phyloP scores from a whole-genome alignment of 2,888 invertebrate species.

The Drosophila parthenogenetica region DNA sequence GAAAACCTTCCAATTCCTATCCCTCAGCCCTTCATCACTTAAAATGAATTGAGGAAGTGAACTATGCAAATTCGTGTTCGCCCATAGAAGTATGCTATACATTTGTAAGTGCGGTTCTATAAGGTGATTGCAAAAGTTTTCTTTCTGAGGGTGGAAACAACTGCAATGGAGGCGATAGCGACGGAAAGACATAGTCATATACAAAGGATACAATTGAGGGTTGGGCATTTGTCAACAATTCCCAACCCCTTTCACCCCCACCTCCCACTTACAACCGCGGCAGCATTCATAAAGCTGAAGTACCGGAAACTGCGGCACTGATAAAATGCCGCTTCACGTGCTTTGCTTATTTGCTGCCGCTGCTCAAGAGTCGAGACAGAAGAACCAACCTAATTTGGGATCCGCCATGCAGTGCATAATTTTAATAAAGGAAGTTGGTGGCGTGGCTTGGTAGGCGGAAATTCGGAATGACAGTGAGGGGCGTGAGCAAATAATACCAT shows the following conservation, averaged over 20 bases:
- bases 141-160: background rate
- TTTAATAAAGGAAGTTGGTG: slow-evolving; percentile 68
- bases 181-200: slow-evolving; percentile 19
- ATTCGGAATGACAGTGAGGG: slow-evolving; percentile 21
- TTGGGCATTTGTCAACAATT: slow-evolving; percentile 62
- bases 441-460: slow-evolving; percentile 22
- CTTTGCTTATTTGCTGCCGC: slow-evolving; percentile 35
- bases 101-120: slow-evolving; percentile 29
- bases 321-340: slow-evolving; percentile 62
- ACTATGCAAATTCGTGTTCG: slow-evolving; percentile 46
- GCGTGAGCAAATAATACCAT: slow-evolving; percentile 64
- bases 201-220: slow-evolving; percentile 50
- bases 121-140: slow-evolving; percentile 30
- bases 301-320: slow-evolving; percentile 59
- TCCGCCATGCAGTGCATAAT: slow-evolving; percentile 63
- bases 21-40: background rate
- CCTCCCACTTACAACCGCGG: background rate
- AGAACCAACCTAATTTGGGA: slow-evolving; percentile 58
- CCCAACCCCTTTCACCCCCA: background rate
- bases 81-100: slow-evolving; percentile 35
- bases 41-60: slow-evolving; percentile 11
- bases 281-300: slow-evolving; percentile 37
- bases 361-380: slow-evolving; percentile 20
- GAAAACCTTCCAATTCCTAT: slow-evolving; percentile 3
- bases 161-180: slow-evolving; percentile 38